phyloP scores from a whole-genome alignment of 2,888 invertebrate species.

The Didymodactylos carnosus region DNA sequence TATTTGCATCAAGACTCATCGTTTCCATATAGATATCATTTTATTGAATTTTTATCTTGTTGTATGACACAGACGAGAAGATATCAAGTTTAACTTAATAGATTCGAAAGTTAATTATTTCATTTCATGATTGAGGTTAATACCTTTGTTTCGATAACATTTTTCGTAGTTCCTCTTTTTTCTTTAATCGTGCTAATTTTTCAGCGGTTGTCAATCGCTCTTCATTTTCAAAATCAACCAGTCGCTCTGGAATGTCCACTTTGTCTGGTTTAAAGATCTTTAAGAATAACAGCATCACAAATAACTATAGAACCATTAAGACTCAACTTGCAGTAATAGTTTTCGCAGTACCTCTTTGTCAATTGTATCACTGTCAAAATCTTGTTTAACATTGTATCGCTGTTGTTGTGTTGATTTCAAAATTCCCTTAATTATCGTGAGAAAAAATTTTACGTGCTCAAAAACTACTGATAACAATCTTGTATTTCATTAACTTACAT shows the following conservation, averaged over 20 bases:
- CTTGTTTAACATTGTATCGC: not conserved
- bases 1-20: too few relatives aligned
- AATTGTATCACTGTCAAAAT: not conserved
- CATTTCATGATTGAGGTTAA: too few relatives aligned
- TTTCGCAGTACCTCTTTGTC: not conserved
- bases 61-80: too few relatives aligned
- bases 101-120: too few relatives aligned
- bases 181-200: not conserved
- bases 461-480: too few relatives aligned
- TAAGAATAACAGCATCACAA: not conserved
- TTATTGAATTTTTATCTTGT: not conserved
- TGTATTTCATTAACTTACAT: not conserved
- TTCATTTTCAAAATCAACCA: not conserved
- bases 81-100: too few relatives aligned
- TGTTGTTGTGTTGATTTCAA: not conserved
- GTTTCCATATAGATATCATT: too few relatives aligned
- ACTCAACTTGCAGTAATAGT: not conserved
- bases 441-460: not conserved
- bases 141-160: not conserved
- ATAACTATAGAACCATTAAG: not conserved
- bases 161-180: not conserved
- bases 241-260: not conserved
- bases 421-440: not conserved
- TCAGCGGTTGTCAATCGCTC: not conserved
- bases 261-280: not conserved